Evolutionary conservation across 2,888 invertebrate species (phyloP).

Genomic region (Sesia apiformis): DNA sequence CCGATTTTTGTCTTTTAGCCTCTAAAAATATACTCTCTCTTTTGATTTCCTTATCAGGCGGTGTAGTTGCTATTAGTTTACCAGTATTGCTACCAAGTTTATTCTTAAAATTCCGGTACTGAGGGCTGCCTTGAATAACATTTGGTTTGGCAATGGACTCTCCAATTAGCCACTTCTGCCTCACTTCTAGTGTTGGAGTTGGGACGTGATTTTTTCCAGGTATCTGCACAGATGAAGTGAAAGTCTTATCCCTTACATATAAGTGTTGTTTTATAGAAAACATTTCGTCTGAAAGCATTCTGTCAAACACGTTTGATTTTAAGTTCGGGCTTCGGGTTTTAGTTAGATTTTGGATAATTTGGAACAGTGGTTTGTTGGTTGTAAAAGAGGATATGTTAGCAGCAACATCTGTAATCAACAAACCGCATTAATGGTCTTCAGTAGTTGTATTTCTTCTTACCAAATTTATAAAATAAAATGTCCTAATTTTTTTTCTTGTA

Average conservation of each 20-base stretch:
- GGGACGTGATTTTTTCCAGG: slow-evolving; percentile 19
- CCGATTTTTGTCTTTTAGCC: slow-evolving; percentile 7
- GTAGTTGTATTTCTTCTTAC: too few species aligned
- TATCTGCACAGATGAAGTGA: slow-evolving; percentile 18
- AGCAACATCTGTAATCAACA: background rate
- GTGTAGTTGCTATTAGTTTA: background rate
- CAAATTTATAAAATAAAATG: too few species aligned
- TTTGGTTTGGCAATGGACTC: slow-evolving; percentile 17
- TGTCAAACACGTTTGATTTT: slow-evolving; percentile 43
- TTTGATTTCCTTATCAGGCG: background rate
- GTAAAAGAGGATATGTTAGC: background rate
- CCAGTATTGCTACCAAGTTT: background rate
- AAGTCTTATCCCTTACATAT: slow-evolving; percentile 27
- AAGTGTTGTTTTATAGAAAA: slow-evolving; percentile 40
- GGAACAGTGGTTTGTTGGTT: background rate
- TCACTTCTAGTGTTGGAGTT: slow-evolving; percentile 37
- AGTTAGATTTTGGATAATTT: background rate
- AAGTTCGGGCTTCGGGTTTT: slow-evolving; percentile 18
- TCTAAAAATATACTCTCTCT: background rate
- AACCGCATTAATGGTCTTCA: too few species aligned
- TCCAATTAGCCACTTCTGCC: slow-evolving; percentile 42
- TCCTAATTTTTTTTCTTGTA: too few species aligned
- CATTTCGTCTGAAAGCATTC: slow-evolving; percentile 52
- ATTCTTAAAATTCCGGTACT: background rate
- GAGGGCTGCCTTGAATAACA: slow-evolving; percentile 3